A percentile compares a stretch with the other conserved stretches of the same genome.
These are phyloP conservation scores for Zeugodacus cucurbitae DNA, from an alignment of 1,140 invertebrate genomes.

Conservation along the genomic window DNA sequence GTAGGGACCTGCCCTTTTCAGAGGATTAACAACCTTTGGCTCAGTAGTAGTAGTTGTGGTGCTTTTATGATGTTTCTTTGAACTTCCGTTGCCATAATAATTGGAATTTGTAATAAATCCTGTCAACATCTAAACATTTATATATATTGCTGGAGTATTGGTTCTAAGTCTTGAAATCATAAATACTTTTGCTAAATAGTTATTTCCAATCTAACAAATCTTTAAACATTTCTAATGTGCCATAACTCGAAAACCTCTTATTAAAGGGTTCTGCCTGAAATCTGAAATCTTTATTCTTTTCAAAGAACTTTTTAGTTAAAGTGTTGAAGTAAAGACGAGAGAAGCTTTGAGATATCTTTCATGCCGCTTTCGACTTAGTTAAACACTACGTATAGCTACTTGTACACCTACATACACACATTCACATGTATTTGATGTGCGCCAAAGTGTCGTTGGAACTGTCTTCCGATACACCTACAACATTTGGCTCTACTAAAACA, in stretches of 20 bases:
- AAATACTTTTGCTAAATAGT: neutral
- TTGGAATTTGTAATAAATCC: neutral
- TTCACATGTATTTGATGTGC: neutral
- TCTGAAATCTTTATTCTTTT: neutral
- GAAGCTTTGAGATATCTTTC: neutral
- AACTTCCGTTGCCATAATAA: neutral
- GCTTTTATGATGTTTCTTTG: neutral
- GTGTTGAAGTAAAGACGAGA: neutral
- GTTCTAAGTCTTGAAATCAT: neutral
- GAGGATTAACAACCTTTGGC: neutral
- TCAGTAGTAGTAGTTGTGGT: conserved; percentile 38
- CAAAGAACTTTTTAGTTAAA: neutral
- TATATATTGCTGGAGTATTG: neutral
- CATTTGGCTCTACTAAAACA: neutral
- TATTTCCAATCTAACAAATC: neutral
- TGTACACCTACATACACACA: neutral
- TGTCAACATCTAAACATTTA: neutral
- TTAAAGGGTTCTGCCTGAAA: no score
- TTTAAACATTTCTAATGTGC: neutral
- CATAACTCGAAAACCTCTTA: no score
- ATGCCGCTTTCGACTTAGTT: neutral
- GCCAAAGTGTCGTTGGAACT: neutral
- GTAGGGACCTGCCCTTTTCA: neutral
- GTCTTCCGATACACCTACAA: neutral
- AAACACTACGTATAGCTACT: neutral